Base-by-base conservation (phyloP, 2,113 vertebrate species). In the Triplophysa siluroides region DNA sequence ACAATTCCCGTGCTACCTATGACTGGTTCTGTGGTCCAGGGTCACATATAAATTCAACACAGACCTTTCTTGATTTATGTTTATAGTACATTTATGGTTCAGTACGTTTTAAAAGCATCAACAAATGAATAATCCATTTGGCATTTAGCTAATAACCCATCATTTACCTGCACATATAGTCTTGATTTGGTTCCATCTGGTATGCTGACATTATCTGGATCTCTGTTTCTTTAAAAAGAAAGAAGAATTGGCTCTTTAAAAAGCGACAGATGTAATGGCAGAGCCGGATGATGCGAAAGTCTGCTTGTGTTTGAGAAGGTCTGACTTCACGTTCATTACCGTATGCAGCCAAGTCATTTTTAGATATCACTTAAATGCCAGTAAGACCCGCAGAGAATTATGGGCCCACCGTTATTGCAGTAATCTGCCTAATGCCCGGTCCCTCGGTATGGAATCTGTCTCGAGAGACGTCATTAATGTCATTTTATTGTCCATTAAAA, bases 121-220 rank as follows among this genome's bases (percentile, higher is more conserved):
- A 14, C 58, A 80, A 64, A 41, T 72, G 26, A 72, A 64, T 54
- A 73, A 80, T 80, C 26, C n/a, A 65, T 80, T 80, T 65, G 69
- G 45, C 33, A 54, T 38, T 72, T 18, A 72, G 21, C 58, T 70
- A 60, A 72, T 65, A 73, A 19, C 52, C 33, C 52, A 72, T 41
- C 4, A 71, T 70, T 54, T 47, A 64, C 67, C 78, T 63, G 78
- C 68, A 16, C 23, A 65, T 33, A 41, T 63, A 33, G 13, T 63
- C 4, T 73, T 73, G 5, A 54, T 80, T 54, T 65, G n/a, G 24
- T 8, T 41, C 78, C 78, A 80, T 80, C 78, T 80, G 78, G 12
- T 65, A 56, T 16, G 62, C 47, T 71, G 69, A 75, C 23, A 26
- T 63, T 75, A 23, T 75, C 13, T 62, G 61, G 38, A 41, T 75